phyloP scores from a whole-genome alignment of 2,113 vertebrate species.

The Glaucomys volans region DNA sequence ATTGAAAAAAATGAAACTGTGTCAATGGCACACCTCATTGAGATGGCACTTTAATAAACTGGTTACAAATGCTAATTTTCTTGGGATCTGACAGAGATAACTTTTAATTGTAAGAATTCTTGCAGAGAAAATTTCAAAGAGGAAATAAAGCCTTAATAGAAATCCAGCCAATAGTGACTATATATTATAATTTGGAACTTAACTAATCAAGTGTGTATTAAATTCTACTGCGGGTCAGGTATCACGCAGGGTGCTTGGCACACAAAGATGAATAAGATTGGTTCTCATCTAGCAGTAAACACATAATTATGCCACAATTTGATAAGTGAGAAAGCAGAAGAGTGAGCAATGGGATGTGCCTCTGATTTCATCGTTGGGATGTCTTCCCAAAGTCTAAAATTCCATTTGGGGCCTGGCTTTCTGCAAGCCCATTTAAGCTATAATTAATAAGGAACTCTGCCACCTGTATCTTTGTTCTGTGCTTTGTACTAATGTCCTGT shows the following conservation, averaged over 20 bases:
- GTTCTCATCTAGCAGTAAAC: background rate
- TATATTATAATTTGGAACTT: background rate
- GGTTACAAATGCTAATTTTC: constrained; percentile 35
- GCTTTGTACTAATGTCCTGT: background rate
- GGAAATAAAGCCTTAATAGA: constrained; percentile 36
- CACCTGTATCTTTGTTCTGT: background rate
- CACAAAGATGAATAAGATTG: background rate
- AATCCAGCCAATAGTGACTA: background rate
- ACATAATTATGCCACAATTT: background rate
- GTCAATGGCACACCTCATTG: background rate
- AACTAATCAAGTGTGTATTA: constrained; percentile 21
- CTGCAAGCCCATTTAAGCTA: background rate
- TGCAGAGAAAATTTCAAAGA: constrained; percentile 4
- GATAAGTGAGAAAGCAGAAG: background rate
- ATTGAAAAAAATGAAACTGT: background rate
- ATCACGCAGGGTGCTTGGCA: background rate
- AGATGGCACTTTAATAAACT: constrained; percentile 32
- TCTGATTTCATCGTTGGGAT: background rate
- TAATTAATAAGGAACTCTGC: background rate
- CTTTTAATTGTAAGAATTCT: constrained; percentile 37
- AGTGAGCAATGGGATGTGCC: background rate
- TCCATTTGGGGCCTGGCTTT: background rate
- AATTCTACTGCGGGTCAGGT: background rate
- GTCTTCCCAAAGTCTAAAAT: background rate
- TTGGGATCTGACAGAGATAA: background rate